Evolutionary conservation across 2,113 vertebrate species (phyloP), one percentile per base, ranked within the genome.

Genomic region (Pitta sordida): DNA sequence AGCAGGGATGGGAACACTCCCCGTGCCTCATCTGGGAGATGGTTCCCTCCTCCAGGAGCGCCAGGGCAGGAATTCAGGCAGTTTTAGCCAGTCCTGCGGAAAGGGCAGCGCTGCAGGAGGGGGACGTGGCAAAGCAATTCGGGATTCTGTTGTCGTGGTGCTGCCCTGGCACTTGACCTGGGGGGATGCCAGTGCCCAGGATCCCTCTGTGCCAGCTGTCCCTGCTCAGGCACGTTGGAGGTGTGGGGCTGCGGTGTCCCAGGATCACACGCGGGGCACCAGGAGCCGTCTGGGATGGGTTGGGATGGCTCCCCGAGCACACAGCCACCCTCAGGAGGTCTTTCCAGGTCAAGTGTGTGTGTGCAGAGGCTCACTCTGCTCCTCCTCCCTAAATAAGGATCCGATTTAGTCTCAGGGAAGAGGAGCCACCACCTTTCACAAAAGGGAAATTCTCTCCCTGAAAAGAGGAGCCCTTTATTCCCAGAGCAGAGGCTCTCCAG

Each of bases 381-480:
- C 74, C 86, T 94, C 84, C 91, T 95, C 87, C 10, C 1, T 56
- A 83, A 96, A 95, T 63, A 95, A 91, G 90, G 90, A 91, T 55
- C 39, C 0, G 14, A 77, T 94, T 95, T 90, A 91, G 84, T 85
- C 63, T 44, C 21, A 3, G 91, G 69, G 56, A 67, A 86, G 63
- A 26, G 70, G 52, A 93, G 86, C 52, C 80, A 71, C 81, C 70
- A 32, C 86, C 49, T 84, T 84, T 37, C 81, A 87, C 84, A 94
- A 93, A 87, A 91, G 82, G 63, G 82, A 87, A 85, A 69, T 96
- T 95, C 82, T 93, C 63, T 93, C 43, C 87, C 62, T 48, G 87
- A 59, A 74, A 77, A 96, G 84, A 94, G 84, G 68, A 94, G 85
- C 68, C 91, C 85, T 95, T 92, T 96, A 88, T 94, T 80, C 63